Evolutionary conservation across 2,888 invertebrate genomes (phyloP), one percentile per base, ranked within the genome.

Genomic region (Cerceris rybyensis): DNA sequence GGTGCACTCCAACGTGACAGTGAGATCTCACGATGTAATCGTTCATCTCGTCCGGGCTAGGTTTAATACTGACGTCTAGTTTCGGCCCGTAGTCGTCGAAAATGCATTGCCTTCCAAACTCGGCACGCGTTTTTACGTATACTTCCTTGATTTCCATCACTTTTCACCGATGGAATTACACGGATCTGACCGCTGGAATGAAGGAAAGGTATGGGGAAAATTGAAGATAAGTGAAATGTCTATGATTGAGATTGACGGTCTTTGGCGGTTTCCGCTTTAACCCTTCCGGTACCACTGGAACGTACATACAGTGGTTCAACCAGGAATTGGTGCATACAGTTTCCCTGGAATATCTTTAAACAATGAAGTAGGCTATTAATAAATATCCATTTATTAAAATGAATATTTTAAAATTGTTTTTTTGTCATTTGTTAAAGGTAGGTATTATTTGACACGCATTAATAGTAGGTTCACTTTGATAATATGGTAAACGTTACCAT

Each of bases 61-160:
- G 92, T 28, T 65, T 57, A 43, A 92, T 86, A 65, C 91, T 87
- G 55, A 89, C 88, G 70, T 91, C 82, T 14, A 90, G 49, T 0
- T 72, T 86, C n/a, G 92, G 87, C 28, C 95, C 95, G 87, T 94
- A 94, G 85, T 96, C 95, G 78, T 94, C 94, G 88, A 97, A 96
- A 59, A 95, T 91, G 65, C 95, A 95, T 86, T 96, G 95, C 81
- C 94, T 93, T 0, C 97, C 97, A 90, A 96, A 97, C 78, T 95
- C 94, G 81, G 94, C 94, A 46, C 97, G 94, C 80, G 94, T 95
- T 91, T 95, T 96, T 78, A 95, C 95, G 89, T 96, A 96, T 16
- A 93, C 93, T 87, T 93, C 94, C 81, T 92, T 92, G 39, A 93
- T 89, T 82, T 94, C 94, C 94, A 94, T 94, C 49, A 8, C 64